Conservation (phyloP, 2,797 vertebrate genomes). For the Coccyzus lansbergi region DNA sequence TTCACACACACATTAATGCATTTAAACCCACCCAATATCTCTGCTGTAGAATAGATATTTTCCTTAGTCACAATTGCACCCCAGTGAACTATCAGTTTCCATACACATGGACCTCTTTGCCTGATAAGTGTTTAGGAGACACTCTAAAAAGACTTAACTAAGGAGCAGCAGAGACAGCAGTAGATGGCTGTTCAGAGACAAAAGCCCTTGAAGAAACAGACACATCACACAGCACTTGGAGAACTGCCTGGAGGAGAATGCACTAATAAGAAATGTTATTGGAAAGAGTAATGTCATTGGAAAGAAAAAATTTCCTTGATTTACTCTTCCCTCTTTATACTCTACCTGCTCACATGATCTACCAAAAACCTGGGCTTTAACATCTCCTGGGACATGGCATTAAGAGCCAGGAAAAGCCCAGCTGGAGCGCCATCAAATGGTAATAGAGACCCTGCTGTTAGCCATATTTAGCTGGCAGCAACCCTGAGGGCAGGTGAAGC, state of each 20-base stretch:
- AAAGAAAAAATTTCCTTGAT: not conserved
- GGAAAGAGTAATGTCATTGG: not conserved
- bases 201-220: not conserved
- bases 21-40: not conserved
- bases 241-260: not conserved
- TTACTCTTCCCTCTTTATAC: not conserved
- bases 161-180: not conserved
- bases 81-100: not conserved
- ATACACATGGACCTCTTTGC: not conserved
- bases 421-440: constrained; percentile 23
- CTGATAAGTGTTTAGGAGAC: not conserved
- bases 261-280: not conserved
- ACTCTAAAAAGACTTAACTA: not conserved
- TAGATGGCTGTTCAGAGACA: not conserved
- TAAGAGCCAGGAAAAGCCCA: constrained; percentile 16
- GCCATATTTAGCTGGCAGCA: constrained; percentile 46
- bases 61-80: not conserved
- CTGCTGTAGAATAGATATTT: not conserved
- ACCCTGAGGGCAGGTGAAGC: not conserved
- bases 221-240: not conserved
- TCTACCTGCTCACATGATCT: not conserved
- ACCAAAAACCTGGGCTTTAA: not conserved
- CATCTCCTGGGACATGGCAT: not conserved
- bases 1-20: not conserved
- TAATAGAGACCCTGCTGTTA: constrained; percentile 10